These are phyloP conservation scores for Scaptomyza reducta DNA, from an alignment of 2,888 invertebrate genomes.

Conservation along the genomic window DNA sequence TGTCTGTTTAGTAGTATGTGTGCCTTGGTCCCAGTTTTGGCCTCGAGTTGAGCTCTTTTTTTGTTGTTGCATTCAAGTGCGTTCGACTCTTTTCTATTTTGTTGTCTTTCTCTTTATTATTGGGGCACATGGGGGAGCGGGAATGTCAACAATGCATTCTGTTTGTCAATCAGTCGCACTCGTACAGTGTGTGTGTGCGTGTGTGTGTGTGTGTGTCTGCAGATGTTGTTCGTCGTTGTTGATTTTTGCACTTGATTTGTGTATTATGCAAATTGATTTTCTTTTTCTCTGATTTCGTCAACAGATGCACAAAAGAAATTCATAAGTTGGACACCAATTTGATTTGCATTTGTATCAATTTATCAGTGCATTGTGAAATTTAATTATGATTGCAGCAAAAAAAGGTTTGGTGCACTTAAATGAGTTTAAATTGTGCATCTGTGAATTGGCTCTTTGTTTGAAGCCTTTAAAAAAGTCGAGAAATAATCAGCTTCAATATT, in stretches of 20 bases:
- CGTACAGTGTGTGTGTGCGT: slow-evolving; percentile 14
- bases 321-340: slow-evolving; percentile 10
- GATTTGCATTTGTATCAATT: slow-evolving; percentile 1
- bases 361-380: not conserved
- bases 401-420: not conserved
- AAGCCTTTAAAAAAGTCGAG: not conserved
- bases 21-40: slow-evolving; percentile 27
- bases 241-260: slow-evolving; percentile 50
- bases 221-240: slow-evolving; percentile 17
- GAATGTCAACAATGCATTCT: slow-evolving; percentile 72
- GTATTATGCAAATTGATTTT: slow-evolving; percentile 77
- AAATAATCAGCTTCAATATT: not conserved
- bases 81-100: slow-evolving; percentile 24
- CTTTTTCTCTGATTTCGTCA: slow-evolving; percentile 34
- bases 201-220: slow-evolving; percentile 7
- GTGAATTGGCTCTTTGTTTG: not conserved
- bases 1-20: slow-evolving; percentile 2
- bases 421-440: not conserved
- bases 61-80: slow-evolving; percentile 55
- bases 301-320: slow-evolving; percentile 1
- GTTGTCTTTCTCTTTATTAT: slow-evolving; percentile 36
- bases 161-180: slow-evolving; percentile 69
- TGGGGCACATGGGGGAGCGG: slow-evolving; percentile 10
- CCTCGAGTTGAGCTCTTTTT: slow-evolving; percentile 32
- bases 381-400: not conserved